A percentile compares a stretch with the other conserved stretches of the same genome.
These are phyloP conservation scores for Brachyhypopomus occidentalis DNA, from an alignment of 2,113 vertebrate species.

Conservation along the genomic window DNA sequence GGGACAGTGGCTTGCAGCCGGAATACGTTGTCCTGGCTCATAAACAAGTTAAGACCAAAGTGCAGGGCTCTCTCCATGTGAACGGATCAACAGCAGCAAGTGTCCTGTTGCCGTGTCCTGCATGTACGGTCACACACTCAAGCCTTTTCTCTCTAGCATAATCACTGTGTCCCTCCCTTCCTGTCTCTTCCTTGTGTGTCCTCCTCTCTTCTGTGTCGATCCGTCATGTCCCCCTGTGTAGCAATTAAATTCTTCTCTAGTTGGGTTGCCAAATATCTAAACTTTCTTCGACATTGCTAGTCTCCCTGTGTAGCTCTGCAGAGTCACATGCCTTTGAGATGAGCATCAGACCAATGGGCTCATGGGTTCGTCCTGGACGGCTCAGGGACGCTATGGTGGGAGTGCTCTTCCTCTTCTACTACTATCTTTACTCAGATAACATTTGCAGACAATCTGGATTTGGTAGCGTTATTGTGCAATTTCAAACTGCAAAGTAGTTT, in stretches of 20 bases:
- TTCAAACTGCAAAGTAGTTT: too few species aligned
- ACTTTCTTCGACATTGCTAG: conserved; percentile 40
- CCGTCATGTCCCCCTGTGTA: conserved; percentile 30
- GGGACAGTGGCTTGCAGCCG: not conserved
- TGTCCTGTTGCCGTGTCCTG: not conserved
- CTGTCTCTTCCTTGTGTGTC: not conserved
- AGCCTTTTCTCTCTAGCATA: not conserved
- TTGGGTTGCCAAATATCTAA: conserved; percentile 40
- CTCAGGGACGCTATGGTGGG: not conserved
- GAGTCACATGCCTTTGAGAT: conserved; percentile 36
- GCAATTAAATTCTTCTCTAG: conserved; percentile 26
- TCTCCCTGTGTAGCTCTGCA: conserved; percentile 26
- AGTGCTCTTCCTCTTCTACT: conserved; percentile 14
- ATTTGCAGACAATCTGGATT: too few species aligned
- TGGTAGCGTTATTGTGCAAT: too few species aligned
- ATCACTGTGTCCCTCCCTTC: not conserved
- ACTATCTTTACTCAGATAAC: not conserved
- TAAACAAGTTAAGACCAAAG: conserved; percentile 5
- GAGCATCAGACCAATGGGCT: conserved; percentile 21
- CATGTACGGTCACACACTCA: not conserved
- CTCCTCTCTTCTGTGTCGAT: not conserved
- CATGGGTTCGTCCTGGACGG: conserved; percentile 29
- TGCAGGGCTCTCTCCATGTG: not conserved
- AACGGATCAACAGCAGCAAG: not conserved
- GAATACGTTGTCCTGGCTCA: conserved; percentile 1